Base-by-base conservation (phyloP, 1,140 invertebrate species). In the Diorhabda sublineata region DNA sequence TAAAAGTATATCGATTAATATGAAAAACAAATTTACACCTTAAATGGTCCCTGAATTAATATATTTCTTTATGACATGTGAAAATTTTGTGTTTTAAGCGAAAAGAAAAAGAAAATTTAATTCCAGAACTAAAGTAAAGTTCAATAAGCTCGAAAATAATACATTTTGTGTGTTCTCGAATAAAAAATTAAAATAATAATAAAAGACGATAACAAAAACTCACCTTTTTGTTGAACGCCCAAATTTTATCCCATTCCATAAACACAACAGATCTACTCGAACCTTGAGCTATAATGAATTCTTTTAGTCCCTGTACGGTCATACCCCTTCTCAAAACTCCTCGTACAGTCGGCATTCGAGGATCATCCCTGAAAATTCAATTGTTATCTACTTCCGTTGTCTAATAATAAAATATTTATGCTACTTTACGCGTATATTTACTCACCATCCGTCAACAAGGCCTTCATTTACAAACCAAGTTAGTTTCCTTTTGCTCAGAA, bases 191-290 rank as follows among this genome's bases (percentile, higher is more conserved):
- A 26, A 26, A 26, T 26, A 26, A 26, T 26, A 26, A 26, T 26
- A 26, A 26, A 26, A 26, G 26, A 26, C 26, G 26, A 26, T 26
- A 26, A 26, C 26, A 26, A 26, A 26, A 26, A 26, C 26, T 73
- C 74, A 93, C 91, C 87, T 99, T 99, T 82, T 98, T 98, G 80
- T 99, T 99, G 75, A 99, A 95, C 6, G 97, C 89, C 98, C 98
- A 99, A 72, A 99, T 98, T 84, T 99, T 99, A 81, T 99, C 98
- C 98, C 98, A 99, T 80, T 98, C 97, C 98, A 99, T 99, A 78
- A 96, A 96, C 2, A 98, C 96, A 3, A 99, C 96, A 6, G 97
- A 95, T 73, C 93, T 87, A 42, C 97, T 98, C 58, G 97, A 98
- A 61, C 98, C 98, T 86, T 99, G 98, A n/a, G 97, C 95, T 52